Conservation (phyloP, 2,113 vertebrate genomes). For the Hymenochirus boettgeri region DNA sequence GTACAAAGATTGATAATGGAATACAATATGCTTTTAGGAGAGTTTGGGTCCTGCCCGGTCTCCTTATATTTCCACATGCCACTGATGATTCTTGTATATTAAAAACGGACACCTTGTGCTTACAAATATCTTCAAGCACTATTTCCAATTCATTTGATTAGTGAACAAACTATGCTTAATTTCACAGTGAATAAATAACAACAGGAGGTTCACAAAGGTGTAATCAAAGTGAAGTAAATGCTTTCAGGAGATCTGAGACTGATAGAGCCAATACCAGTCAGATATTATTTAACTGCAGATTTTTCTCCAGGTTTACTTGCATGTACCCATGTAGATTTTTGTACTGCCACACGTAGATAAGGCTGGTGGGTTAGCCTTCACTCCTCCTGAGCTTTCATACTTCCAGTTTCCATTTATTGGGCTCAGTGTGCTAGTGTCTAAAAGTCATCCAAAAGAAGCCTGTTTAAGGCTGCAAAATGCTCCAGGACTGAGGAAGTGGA, state of each 20-base stretch:
- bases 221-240: no score
- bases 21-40: neutral
- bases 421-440: neutral
- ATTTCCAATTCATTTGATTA: no score
- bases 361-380: slow-evolving; percentile 48
- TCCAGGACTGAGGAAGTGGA: slow-evolving; percentile 90
- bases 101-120: no score
- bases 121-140: no score
- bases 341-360: neutral
- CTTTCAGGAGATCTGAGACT: no score
- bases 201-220: no score
- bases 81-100: neutral
- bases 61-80: neutral
- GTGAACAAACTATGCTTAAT: no score
- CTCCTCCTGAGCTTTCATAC: slow-evolving; percentile 38
- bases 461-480: slow-evolving; percentile 71
- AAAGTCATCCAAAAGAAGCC: slow-evolving; percentile 26
- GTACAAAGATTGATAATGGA: no score
- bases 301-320: no score
- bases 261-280: no score
- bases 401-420: slow-evolving; percentile 32
- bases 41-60: neutral
- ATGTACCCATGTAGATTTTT: neutral
- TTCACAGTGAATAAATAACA: no score
- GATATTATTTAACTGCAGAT: no score